phyloP scores from a whole-genome alignment of 2,888 invertebrate genomes.

The Dynastes maya region DNA sequence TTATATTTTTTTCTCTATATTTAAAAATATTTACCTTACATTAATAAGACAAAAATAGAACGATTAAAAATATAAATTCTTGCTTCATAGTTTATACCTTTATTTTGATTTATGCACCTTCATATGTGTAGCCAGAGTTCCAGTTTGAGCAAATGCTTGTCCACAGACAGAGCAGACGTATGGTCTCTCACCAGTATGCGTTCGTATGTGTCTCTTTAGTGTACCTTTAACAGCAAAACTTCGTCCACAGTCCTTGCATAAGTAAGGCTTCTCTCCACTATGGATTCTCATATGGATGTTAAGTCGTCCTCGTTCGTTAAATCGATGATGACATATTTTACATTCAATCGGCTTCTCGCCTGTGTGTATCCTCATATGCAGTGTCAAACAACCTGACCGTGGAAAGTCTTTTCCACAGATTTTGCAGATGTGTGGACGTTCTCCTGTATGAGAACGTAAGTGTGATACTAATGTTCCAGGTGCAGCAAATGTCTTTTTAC shows the following conservation, averaged over 20 bases:
- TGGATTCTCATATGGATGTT: not conserved
- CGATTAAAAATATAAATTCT: too few relatives aligned
- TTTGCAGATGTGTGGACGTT: conserved; percentile 60
- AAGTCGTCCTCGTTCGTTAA: not conserved
- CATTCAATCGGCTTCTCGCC: conserved; percentile 53
- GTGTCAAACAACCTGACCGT: conserved; percentile 62
- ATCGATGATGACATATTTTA: not conserved
- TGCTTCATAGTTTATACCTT: too few relatives aligned
- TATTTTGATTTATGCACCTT: not conserved
- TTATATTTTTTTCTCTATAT: too few relatives aligned
- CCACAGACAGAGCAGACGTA: not conserved
- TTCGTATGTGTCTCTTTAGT: not conserved
- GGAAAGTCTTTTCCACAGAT: conserved; percentile 63
- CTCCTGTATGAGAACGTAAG: conserved; percentile 60
- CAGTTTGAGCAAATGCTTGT: not conserved
- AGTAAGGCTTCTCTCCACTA: not conserved
- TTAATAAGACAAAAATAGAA: too few relatives aligned
- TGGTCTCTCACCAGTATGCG: not conserved
- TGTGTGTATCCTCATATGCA: conserved; percentile 64
- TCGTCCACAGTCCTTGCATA: not conserved
- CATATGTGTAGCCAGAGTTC: not conserved
- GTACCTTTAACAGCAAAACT: not conserved
- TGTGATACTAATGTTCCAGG: not conserved
- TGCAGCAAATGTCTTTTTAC: too few relatives aligned
- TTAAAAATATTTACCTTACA: too few relatives aligned